Evolutionary conservation across 2,113 vertebrate species (phyloP), one percentile per base, ranked within the genome.

Genomic region (Sciurus niger): DNA sequence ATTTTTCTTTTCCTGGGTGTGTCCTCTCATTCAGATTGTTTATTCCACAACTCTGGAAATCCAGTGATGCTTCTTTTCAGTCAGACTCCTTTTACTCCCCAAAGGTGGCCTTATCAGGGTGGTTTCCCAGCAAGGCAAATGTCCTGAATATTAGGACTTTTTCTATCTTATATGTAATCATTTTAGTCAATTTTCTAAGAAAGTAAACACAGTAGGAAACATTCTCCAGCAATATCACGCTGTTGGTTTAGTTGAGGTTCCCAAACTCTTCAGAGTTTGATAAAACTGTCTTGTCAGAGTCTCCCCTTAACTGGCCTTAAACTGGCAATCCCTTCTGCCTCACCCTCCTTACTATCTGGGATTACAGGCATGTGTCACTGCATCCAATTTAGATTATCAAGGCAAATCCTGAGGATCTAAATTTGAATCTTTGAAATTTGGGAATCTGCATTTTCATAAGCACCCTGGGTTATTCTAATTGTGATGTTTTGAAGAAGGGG

Each of bases 181-280:
- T 43, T 80, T 65, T 22, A 20, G 53, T 84, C 67, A 88, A 32
- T 78, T 94, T 70, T 30, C 87, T 92, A 84, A 87, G 40, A 79
- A 72, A 84, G 1, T 51, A 70, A 92, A 53, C 46, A 93, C 60
- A 68, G 63, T 89, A 84, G 40, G 58, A 93, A 37, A 28, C 14
- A 79, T 48, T 58, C 32, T 68, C 55, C 95, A 28, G 34, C 72
- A 87, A 43, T 80, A 76, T 30, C 70, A 70, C 60, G 40, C 11
- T 73, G 32, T 40, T 96, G 84, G 60, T 22, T 95, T 85, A 94
- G 46, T 63, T 32, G 22, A 89, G 7, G 30, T 46, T 86, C 65
- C 88, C 34, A 82, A 67, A 72, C 28, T 65, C 73, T 60, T 48
- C 13, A 76, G 4, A 80, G 12, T 73, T 43, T 94, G 16, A 91